A percentile compares a stretch with the other conserved stretches of the same genome.
Conservation (phyloP, 2,888 invertebrate species). For the Drosophila kuntzei region DNA sequence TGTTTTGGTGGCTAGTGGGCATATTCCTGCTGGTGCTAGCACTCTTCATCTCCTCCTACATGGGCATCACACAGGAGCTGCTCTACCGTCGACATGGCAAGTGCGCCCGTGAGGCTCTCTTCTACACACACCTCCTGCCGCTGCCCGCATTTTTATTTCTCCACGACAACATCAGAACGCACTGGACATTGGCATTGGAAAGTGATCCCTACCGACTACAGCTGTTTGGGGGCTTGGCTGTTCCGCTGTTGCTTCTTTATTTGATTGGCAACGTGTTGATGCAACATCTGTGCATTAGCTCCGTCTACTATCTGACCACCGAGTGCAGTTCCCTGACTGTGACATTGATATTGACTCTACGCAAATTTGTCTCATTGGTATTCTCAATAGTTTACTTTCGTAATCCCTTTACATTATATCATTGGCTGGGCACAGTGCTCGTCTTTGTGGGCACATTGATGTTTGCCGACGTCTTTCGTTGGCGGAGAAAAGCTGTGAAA, state of each 20-base stretch:
- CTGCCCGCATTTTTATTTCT: conserved; percentile 94
- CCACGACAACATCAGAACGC: conserved; percentile 90
- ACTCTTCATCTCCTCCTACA: conserved; percentile 94
- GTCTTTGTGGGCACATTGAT: conserved; percentile 96
- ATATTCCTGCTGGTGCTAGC: conserved; percentile 93
- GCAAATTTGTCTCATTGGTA: conserved; percentile 97
- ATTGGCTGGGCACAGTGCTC: conserved; percentile 94
- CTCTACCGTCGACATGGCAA: conserved; percentile 93
- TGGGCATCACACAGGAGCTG: conserved; percentile 97
- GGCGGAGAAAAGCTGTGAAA: conserved; percentile 37
- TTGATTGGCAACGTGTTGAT: conserved; percentile 92
- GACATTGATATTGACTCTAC: conserved; percentile 95
- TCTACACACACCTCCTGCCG: conserved; percentile 94
- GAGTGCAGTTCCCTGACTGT: conserved; percentile 97
- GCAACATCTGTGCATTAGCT: conserved; percentile 96
- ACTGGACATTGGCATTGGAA: conserved; percentile 83
- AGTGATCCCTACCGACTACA: conserved; percentile 44
- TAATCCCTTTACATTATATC: conserved; percentile 95
- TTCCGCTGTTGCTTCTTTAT: conserved; percentile 85
- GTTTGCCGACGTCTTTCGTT: conserved; percentile 90
- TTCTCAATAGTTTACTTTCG: conserved; percentile 96
- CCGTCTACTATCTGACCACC: conserved; percentile 96
- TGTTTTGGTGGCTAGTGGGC: conserved; percentile 88
- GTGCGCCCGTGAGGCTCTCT: conserved; percentile 94
- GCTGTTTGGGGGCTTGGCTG: conserved; percentile 31